Conservation (phyloP, 2,888 invertebrate species). For the Stratiomys singularior region DNA sequence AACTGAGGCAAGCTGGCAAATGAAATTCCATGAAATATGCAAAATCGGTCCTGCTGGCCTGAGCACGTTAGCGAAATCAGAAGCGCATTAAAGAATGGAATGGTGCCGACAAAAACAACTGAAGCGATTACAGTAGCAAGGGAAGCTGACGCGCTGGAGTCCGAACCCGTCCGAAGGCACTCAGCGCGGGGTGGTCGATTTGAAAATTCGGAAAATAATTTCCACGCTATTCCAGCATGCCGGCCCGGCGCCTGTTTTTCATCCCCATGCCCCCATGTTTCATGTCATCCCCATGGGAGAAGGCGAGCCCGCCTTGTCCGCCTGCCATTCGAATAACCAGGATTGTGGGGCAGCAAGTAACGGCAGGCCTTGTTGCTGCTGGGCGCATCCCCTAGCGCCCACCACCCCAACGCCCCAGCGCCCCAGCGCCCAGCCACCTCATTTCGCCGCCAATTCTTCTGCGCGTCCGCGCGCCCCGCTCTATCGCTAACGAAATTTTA, state of each 20-base stretch:
- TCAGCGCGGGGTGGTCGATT: too few species aligned
- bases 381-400: neutral
- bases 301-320: neutral
- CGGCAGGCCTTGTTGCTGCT: conserved; percentile 17
- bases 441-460: too few species aligned
- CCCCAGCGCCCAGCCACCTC: neutral
- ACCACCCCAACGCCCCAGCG: neutral
- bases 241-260: too few species aligned
- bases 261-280: too few species aligned
- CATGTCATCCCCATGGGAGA: neutral
- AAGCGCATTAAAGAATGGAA: neutral
- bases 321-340: neutral
- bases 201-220: too few species aligned
- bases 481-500: conserved; percentile 40
- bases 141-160: too few species aligned
- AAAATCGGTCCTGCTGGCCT: neutral
- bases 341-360: conserved; percentile 23
- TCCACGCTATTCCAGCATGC: too few species aligned
- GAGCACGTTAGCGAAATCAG: neutral
- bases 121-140: neutral
- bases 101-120: neutral
- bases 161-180: too few species aligned
- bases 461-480: neutral
- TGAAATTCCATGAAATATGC: conserved; percentile 37
- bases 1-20: neutral